Conservation (phyloP, 2,797 vertebrate species). For the Ataeniobius toweri region DNA sequence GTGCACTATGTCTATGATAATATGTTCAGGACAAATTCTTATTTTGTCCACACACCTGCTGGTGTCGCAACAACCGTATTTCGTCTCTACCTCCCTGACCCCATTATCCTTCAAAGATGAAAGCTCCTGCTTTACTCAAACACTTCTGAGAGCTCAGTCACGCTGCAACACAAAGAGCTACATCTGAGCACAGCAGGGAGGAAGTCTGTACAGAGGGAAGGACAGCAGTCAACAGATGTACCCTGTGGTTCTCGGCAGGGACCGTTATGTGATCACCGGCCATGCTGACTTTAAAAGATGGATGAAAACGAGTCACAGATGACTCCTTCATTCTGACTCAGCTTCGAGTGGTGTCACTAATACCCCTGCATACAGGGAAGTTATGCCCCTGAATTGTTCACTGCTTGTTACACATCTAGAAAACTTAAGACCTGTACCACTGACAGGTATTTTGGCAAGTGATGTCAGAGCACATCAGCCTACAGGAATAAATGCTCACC, state of each 20-base stretch:
- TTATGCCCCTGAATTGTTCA: background rate
- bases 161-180: slow-evolving; percentile 12
- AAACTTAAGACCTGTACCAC: background rate
- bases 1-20: background rate
- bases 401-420: background rate
- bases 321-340: background rate
- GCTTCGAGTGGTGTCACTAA: background rate
- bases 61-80: slow-evolving; percentile 7
- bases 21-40: background rate
- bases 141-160: slow-evolving; percentile 36
- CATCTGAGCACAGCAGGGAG: slow-evolving; percentile 30
- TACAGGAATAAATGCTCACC: background rate
- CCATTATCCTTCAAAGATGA: slow-evolving; percentile 18
- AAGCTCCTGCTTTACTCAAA: slow-evolving; percentile 42
- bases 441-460: too few relatives aligned
- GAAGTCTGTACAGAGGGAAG: slow-evolving; percentile 47
- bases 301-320: background rate
- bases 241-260: slow-evolving; percentile 19
- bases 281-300: slow-evolving; percentile 2
- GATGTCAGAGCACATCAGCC: background rate
- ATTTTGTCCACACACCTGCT: background rate
- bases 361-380: background rate
- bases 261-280: background rate
- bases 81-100: slow-evolving; percentile 17
- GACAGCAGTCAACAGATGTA: slow-evolving; percentile 25